Evolutionary conservation across 2,888 invertebrate genomes (phyloP).

Genomic region (Ceraclea dissimilis): DNA sequence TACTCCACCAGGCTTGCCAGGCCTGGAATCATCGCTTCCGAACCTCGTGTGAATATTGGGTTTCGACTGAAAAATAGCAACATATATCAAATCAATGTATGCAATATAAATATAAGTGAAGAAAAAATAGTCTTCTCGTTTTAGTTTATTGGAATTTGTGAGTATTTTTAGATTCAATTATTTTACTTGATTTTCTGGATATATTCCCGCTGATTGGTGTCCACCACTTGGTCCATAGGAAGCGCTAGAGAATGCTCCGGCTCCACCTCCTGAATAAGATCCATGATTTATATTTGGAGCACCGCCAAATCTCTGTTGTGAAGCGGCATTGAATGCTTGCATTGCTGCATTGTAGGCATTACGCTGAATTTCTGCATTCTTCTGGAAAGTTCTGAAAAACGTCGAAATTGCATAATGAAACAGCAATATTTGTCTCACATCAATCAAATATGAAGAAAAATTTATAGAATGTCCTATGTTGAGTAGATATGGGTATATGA

Average conservation of each 20-base stretch:
- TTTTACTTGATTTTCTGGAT: slow-evolving; percentile 52
- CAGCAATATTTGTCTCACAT: too few relatives aligned
- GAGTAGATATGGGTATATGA: too few relatives aligned
- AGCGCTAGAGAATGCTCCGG: slow-evolving; percentile 47
- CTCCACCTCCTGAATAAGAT: slow-evolving; percentile 23
- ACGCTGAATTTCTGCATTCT: slow-evolving; percentile 30
- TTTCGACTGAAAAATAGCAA: slow-evolving; percentile 34
- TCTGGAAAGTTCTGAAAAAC: slow-evolving; percentile 19
- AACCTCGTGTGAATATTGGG: slow-evolving; percentile 45
- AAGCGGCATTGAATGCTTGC: slow-evolving; percentile 36
- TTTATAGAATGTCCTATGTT: too few relatives aligned
- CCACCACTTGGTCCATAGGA: slow-evolving; percentile 46
- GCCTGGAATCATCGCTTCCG: slow-evolving; percentile 26
- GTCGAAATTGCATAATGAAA: neutral
- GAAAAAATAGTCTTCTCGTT: too few relatives aligned
- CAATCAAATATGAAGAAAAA: neutral
- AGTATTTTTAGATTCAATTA: too few relatives aligned
- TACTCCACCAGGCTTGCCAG: slow-evolving; percentile 26
- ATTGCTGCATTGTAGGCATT: slow-evolving; percentile 38
- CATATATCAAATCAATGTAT: neutral
- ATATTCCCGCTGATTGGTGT: slow-evolving; percentile 52
- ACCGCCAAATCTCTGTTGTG: slow-evolving; percentile 30
- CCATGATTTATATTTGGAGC: slow-evolving; percentile 17
- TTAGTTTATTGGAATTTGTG: too few relatives aligned
- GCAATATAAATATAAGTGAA: too few relatives aligned